A percentile compares a stretch with the other conserved stretches of the same genome.
phyloP scores from a whole-genome alignment of 2,888 invertebrate species.

The Ligdia adustata region DNA sequence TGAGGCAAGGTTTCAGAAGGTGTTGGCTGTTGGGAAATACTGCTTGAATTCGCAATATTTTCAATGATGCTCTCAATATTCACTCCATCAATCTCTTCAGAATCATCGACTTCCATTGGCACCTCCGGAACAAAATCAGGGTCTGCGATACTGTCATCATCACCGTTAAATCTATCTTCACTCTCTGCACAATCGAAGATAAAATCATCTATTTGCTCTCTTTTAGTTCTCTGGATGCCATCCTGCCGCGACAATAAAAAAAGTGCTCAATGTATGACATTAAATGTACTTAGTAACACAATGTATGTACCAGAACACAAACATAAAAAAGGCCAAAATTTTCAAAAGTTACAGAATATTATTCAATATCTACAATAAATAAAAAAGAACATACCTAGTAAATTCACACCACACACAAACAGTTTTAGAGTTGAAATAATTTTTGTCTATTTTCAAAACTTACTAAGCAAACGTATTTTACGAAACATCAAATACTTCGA shows the following conservation, averaged over 20 bases:
- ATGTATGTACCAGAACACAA: constrained; percentile 5
- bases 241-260: neutral
- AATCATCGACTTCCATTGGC: neutral
- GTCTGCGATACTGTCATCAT: constrained; percentile 1
- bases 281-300: neutral
- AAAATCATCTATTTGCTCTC: neutral
- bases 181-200: neutral
- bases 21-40: neutral
- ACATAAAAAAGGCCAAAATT: constrained; percentile 5
- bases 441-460: neutral
- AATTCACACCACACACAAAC: neutral
- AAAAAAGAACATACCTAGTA: constrained; percentile 6
- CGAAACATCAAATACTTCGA: neutral
- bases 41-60: neutral
- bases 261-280: neutral
- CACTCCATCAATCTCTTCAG: neutral
- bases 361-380: constrained; percentile 7
- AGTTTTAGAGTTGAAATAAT: neutral
- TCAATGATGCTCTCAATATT: neutral
- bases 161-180: neutral
- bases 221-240: neutral
- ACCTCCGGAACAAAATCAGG: constrained; percentile 3
- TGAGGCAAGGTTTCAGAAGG: neutral
- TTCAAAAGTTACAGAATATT: neutral
- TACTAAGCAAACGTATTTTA: neutral